A percentile compares a stretch with the other conserved stretches of the same genome.
Conservation (phyloP, 2,888 invertebrate genomes). For the Theretra japonica region DNA sequence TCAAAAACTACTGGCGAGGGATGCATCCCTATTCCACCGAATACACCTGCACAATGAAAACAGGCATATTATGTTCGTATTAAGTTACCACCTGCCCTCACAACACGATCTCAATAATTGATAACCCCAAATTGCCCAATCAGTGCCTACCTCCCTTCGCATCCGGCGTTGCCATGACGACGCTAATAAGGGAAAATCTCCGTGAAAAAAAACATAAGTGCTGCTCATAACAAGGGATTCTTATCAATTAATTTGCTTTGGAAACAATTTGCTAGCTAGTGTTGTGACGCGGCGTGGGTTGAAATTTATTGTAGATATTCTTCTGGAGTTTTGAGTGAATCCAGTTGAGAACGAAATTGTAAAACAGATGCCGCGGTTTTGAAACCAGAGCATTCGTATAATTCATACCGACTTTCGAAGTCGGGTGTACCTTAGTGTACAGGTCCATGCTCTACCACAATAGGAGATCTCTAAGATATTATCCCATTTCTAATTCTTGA, state of each 20-base stretch:
- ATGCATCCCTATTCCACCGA: neutral
- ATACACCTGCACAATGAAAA: neutral
- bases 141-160: neutral
- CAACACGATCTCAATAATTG: slow-evolving; percentile 5
- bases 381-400: too few species aligned
- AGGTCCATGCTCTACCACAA: too few species aligned
- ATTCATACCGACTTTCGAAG: too few species aligned
- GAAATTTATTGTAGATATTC: too few species aligned
- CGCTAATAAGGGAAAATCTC: slow-evolving; percentile 6
- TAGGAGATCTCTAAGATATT: too few species aligned
- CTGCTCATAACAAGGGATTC: neutral
- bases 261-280: neutral
- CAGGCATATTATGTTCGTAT: neutral
- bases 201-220: neutral
- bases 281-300: too few species aligned
- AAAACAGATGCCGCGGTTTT: too few species aligned
- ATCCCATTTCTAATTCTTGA: too few species aligned
- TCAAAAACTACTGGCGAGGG: neutral
- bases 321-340: too few species aligned
- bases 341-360: too few species aligned
- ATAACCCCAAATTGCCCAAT: neutral
- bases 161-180: neutral
- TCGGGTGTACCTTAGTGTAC: too few species aligned
- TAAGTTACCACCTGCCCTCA: neutral
- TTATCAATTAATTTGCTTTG: slow-evolving; percentile 11